These are phyloP conservation scores for Polypedilum pembai DNA, from an alignment of 1,140 invertebrate species.

Conservation along the genomic window DNA sequence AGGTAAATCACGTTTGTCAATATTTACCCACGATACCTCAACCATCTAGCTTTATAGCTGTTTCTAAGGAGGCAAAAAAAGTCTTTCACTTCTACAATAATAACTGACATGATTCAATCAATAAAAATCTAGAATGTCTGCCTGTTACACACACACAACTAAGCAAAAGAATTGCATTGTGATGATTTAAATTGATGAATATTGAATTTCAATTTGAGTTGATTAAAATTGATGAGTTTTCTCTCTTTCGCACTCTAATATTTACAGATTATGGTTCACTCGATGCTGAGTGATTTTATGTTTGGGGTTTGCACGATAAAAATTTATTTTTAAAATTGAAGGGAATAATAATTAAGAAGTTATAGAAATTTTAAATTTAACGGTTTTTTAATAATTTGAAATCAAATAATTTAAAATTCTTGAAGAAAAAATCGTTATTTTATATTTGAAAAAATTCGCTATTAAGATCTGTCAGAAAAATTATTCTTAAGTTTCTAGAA, in stretches of 20 bases:
- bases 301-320: too few species aligned
- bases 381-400: too few species aligned
- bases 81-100: neutral
- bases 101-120: neutral
- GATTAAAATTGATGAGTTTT: slow-evolving; percentile 7
- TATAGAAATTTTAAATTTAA: too few species aligned
- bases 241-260: neutral
- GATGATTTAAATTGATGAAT: slow-evolving; percentile 18
- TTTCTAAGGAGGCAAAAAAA: neutral
- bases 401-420: too few species aligned
- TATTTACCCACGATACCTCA: neutral
- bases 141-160: neutral
- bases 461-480: too few species aligned
- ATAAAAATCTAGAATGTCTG: neutral
- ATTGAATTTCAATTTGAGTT: slow-evolving; percentile 14
- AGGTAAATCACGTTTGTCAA: slow-evolving; percentile 4
- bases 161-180: neutral
- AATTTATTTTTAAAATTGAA: too few species aligned
- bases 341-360: too few species aligned
- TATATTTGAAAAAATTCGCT: too few species aligned
- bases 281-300: too few species aligned
- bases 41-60: too few species aligned
- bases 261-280: neutral
- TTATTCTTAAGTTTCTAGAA: too few species aligned
- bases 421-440: too few species aligned